Percentiles rank a stretch among this genome's conserved stretches.
phyloP scores from a whole-genome alignment of 2,113 vertebrate species.

The Dasyprocta punctata region DNA sequence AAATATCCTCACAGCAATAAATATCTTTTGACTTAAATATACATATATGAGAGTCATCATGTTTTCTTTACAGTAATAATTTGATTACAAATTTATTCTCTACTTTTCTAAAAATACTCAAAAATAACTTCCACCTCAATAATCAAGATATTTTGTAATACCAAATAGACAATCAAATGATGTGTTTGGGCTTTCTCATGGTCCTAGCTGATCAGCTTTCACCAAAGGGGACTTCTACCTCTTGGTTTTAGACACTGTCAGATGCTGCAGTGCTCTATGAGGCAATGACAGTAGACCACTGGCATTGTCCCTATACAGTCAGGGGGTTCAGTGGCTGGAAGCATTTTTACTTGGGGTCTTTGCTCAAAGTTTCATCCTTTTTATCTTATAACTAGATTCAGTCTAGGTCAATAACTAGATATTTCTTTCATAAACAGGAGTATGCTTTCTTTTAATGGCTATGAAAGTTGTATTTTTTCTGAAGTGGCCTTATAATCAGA shows the following conservation, averaged over 20 bases:
- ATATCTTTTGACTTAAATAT: background rate
- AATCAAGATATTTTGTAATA: background rate
- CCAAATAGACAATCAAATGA: background rate
- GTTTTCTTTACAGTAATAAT: background rate
- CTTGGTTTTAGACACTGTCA: background rate
- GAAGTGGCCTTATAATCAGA: background rate
- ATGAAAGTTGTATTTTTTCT: background rate
- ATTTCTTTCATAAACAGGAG: background rate
- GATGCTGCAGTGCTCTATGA: background rate
- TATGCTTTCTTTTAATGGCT: background rate
- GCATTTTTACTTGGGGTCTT: rapidly evolving
- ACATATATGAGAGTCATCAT: background rate
- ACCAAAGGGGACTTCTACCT: background rate
- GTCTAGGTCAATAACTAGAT: background rate
- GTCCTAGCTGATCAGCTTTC: background rate
- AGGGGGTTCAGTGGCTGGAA: too few relatives aligned
- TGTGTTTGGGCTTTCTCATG: background rate
- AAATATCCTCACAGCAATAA: background rate
- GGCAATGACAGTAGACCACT: rapidly evolving
- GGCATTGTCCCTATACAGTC: background rate
- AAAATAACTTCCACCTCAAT: background rate
- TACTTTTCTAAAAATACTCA: background rate
- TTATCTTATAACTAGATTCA: background rate
- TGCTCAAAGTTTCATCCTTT: background rate
- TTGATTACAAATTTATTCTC: background rate